Percentiles rank a stretch among this genome's conserved stretches.
phyloP scores from a whole-genome alignment of 2,888 invertebrate genomes.

The Isotomurus palustris region DNA sequence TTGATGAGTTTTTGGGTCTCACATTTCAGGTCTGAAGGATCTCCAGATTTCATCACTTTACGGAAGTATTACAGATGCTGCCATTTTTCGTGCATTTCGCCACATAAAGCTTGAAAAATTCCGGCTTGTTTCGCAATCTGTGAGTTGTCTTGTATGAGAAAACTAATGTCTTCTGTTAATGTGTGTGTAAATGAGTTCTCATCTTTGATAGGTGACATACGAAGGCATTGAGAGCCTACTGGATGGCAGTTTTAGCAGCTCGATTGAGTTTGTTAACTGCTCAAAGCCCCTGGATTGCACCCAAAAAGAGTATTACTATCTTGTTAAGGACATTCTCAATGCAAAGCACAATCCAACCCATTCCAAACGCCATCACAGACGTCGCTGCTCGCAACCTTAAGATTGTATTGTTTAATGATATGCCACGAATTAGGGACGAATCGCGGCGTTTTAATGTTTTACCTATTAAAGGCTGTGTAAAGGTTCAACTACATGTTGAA shows the following conservation, averaged over 20 bases:
- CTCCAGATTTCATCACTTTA: slow-evolving; percentile 28
- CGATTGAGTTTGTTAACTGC: slow-evolving; percentile 22
- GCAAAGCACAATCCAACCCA: slow-evolving; percentile 10
- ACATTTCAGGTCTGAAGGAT: slow-evolving; percentile 16
- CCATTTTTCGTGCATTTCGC: slow-evolving; percentile 18
- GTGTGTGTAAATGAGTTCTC: neutral
- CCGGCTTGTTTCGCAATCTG: slow-evolving; percentile 26
- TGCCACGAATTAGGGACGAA: too few species aligned
- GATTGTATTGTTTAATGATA: too few species aligned
- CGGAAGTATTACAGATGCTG: slow-evolving; percentile 26
- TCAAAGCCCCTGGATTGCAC: slow-evolving; percentile 28
- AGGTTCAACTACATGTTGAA: too few species aligned
- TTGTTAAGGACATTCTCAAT: slow-evolving; percentile 23
- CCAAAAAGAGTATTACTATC: slow-evolving; percentile 29
- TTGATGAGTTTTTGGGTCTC: too few species aligned
- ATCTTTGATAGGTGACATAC: slow-evolving; percentile 20
- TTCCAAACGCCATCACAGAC: neutral
- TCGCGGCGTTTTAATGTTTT: too few species aligned
- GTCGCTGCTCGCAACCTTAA: slow-evolving; percentile 1
- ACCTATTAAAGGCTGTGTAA: too few species aligned
- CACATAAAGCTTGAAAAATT: slow-evolving; percentile 22
- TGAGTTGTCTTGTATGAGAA: slow-evolving; percentile 6
- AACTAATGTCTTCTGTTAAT: neutral
- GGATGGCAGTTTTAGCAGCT: slow-evolving; percentile 17
- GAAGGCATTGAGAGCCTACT: slow-evolving; percentile 19